A percentile compares a stretch with the other conserved stretches of the same genome.
Conservation (phyloP, 2,888 invertebrate genomes). For the Liopterus haemorrhoidalis region DNA sequence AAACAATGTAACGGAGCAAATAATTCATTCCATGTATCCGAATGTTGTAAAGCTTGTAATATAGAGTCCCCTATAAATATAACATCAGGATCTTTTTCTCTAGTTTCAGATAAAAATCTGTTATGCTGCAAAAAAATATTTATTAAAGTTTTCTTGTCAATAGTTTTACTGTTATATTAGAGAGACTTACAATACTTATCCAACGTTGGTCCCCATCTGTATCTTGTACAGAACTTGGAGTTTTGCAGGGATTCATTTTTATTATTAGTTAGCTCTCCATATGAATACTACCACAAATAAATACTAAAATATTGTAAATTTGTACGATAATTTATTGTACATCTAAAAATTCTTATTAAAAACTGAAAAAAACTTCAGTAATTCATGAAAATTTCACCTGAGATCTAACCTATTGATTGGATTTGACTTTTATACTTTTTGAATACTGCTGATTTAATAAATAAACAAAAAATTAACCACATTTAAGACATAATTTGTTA, state of each 20-base stretch:
- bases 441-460: no score
- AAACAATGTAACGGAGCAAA: constrained; percentile 88
- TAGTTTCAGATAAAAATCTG: constrained; percentile 75
- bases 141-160: neutral
- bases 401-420: no score
- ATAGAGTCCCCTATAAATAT: constrained; percentile 88
- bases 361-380: no score
- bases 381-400: no score
- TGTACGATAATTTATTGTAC: no score
- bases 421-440: no score
- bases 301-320: no score
- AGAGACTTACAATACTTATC: constrained; percentile 63
- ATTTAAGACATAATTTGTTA: no score
- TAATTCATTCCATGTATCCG: constrained; percentile 82
- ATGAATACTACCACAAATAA: no score
- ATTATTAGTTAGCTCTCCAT: no score
- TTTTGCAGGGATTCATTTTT: constrained; percentile 66
- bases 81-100: constrained; percentile 88
- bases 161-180: constrained; percentile 5
- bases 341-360: no score
- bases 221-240: constrained; percentile 67
- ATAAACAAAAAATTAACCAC: no score
- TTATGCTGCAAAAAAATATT: constrained; percentile 62
- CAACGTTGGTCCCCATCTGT: constrained; percentile 79
- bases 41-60: constrained; percentile 73